Evolutionary conservation across 2,888 invertebrate species (phyloP).

Genomic region (Eristalinus aeneus): DNA sequence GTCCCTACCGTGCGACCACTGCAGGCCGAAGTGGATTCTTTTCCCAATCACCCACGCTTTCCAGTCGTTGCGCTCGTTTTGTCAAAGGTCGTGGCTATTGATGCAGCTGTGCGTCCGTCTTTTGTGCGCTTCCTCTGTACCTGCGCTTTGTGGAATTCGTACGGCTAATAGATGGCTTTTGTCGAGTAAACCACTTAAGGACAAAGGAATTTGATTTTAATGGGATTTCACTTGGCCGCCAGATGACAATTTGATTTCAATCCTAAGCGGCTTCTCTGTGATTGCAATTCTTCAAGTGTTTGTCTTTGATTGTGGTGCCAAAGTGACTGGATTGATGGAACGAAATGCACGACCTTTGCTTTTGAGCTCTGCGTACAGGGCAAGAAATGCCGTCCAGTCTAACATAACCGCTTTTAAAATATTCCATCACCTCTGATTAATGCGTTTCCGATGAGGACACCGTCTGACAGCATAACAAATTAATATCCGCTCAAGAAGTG

Average conservation of each 20-base stretch:
- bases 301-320: neutral
- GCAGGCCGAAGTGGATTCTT: constrained; percentile 30
- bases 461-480: neutral
- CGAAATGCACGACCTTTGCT: too few species aligned
- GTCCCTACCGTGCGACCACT: constrained; percentile 28
- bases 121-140: constrained; percentile 14
- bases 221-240: constrained; percentile 28
- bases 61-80: neutral
- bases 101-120: constrained; percentile 32
- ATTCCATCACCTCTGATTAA: too few species aligned
- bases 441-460: neutral
- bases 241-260: neutral
- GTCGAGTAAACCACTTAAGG: constrained; percentile 46
- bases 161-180: constrained; percentile 40
- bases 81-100: neutral
- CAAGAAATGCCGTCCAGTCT: too few species aligned
- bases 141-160: constrained; percentile 26
- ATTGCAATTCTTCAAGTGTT: neutral
- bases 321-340: too few species aligned
- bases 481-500: neutral
- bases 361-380: too few species aligned
- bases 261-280: neutral
- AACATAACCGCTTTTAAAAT: too few species aligned
- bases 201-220: constrained; percentile 53
- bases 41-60: constrained; percentile 23